Evolutionary conservation across 2,113 vertebrate genomes (phyloP).

Genomic region (Hyaena hyaena): DNA sequence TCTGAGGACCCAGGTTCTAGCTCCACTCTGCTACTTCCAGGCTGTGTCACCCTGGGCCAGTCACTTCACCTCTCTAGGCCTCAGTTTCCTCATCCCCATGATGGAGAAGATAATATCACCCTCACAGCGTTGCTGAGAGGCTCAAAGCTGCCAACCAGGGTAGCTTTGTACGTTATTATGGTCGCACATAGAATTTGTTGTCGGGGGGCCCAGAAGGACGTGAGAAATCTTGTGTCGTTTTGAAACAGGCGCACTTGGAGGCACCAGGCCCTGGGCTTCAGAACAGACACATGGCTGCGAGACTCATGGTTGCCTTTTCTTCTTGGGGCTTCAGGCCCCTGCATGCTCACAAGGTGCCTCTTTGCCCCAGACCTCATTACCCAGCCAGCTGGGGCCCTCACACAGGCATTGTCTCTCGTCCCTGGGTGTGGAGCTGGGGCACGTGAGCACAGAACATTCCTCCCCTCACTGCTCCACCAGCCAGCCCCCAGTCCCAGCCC

Average conservation of each 20-base stretch:
- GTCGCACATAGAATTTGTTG: neutral
- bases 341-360: neutral
- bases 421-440: slow-evolving; percentile 64
- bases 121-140: neutral
- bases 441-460: neutral
- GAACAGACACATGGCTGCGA: neutral
- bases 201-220: neutral
- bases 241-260: neutral
- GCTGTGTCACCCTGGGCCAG: neutral
- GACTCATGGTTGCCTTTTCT: neutral
- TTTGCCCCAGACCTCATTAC: slow-evolving; percentile 83
- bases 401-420: slow-evolving; percentile 44
- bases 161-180: neutral
- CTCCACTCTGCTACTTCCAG: neutral
- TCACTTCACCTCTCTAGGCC: neutral
- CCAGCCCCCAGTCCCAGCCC: neutral
- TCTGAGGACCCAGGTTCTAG: neutral
- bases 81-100: neutral
- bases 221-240: neutral
- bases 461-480: neutral
- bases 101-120: neutral
- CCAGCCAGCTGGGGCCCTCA: slow-evolving; percentile 74
- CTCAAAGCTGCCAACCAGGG: neutral
- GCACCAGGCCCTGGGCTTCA: neutral
- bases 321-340: neutral